Evolutionary conservation across 2,113 vertebrate species (phyloP).

Genomic region (Pseudonaja textilis): DNA sequence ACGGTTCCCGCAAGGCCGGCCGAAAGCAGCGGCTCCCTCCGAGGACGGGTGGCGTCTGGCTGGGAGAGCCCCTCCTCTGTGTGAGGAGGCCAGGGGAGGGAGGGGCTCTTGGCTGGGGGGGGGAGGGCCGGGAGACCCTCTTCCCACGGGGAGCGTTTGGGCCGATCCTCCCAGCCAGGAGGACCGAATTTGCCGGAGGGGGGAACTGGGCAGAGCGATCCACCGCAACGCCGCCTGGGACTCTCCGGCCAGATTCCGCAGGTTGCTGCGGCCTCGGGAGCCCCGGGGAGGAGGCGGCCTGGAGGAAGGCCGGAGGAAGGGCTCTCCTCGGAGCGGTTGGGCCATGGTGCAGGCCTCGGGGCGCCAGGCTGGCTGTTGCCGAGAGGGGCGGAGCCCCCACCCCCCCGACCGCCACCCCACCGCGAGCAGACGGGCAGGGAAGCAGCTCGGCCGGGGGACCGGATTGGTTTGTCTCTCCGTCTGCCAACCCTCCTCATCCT

Average conservation of each 20-base stretch:
- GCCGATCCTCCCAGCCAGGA: neutral
- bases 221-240: neutral
- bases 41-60: accelerated
- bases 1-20: neutral
- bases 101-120: neutral
- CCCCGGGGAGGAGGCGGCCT: neutral
- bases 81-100: neutral
- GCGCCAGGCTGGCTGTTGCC: neutral
- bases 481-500: neutral
- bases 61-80: neutral
- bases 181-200: neutral
- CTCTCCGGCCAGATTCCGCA: neutral
- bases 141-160: neutral
- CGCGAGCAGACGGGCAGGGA: neutral
- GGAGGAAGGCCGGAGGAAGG: too few species aligned
- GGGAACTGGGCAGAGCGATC: neutral
- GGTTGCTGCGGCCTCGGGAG: neutral
- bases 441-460: neutral
- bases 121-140: neutral
- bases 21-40: neutral
- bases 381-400: neutral
- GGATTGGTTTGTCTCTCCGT: neutral
- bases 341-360: neutral
- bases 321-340: neutral
- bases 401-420: too few species aligned